phyloP scores from a whole-genome alignment of 2,797 vertebrate species.

The Craterocephalus amniculus region DNA sequence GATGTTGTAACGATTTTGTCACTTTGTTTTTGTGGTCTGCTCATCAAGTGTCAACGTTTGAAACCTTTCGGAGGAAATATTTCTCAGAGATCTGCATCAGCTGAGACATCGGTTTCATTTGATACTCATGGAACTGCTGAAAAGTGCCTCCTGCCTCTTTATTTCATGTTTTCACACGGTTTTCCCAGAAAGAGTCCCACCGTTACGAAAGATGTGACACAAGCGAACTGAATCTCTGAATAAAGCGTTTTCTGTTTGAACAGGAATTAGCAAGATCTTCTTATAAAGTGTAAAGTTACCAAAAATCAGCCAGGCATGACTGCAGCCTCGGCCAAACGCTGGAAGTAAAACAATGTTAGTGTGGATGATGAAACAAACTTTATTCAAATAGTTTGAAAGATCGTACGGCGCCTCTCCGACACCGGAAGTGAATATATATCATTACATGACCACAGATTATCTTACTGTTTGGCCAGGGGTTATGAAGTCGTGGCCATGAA shows the following conservation, averaged over 20 bases:
- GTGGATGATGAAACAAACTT: background rate
- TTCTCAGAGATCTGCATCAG: conserved; percentile 1
- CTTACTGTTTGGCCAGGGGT: no score
- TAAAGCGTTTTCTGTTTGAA: conserved; percentile 32
- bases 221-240: conserved; percentile 37
- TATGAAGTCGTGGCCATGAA: no score
- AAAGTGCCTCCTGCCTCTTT: conserved; percentile 18
- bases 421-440: no score
- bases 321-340: background rate
- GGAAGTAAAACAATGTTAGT: conserved; percentile 2
- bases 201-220: conserved; percentile 38
- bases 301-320: conserved; percentile 34
- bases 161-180: conserved; percentile 24
- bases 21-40: background rate
- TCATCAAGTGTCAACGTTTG: background rate
- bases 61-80: background rate
- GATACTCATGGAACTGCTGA: conserved; percentile 39
- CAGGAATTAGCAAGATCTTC: conserved; percentile 15
- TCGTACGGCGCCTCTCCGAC: no score
- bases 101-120: conserved; percentile 33
- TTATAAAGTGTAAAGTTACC: conserved; percentile 42
- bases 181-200: conserved; percentile 36
- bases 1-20: background rate
- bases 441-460: no score
- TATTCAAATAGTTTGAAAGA: no score